Evolutionary conservation across 2,113 vertebrate species (phyloP).

Genomic region (Cercopithecus mona): DNA sequence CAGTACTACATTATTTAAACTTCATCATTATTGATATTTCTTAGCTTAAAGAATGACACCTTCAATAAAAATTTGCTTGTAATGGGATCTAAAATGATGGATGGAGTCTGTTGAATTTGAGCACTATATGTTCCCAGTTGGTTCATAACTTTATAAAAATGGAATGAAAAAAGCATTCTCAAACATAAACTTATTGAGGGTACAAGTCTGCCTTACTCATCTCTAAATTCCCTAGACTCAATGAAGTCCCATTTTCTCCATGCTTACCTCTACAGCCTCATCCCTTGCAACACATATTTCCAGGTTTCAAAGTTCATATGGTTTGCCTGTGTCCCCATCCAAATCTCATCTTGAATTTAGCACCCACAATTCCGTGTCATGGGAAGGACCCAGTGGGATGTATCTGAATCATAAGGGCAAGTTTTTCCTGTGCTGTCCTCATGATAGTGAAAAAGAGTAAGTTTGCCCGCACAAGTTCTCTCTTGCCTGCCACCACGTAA

Average conservation of each 20-base stretch:
- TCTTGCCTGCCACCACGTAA: no score
- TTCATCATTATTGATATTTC: not conserved
- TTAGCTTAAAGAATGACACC: not conserved
- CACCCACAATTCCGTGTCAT: no score
- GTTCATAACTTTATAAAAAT: not conserved
- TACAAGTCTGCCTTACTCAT: not conserved
- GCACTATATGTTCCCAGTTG: not conserved
- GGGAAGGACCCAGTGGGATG: no score
- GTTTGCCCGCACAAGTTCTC: no score
- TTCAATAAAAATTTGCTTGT: not conserved
- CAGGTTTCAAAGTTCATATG: not conserved
- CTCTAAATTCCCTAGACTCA: not conserved
- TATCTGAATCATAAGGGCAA: no score
- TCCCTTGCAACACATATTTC: no score
- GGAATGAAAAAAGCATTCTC: not conserved
- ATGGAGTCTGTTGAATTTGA: not conserved
- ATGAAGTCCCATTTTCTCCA: not conserved
- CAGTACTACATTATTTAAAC: not conserved
- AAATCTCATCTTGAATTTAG: no score
- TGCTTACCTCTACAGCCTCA: not conserved
- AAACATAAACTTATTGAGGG: not conserved
- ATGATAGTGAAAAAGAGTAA: no score
- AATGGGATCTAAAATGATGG: not conserved
- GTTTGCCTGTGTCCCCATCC: no score
- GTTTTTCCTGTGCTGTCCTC: no score